Conservation (phyloP, 2,113 vertebrate species). For the Psettodes erumei region DNA sequence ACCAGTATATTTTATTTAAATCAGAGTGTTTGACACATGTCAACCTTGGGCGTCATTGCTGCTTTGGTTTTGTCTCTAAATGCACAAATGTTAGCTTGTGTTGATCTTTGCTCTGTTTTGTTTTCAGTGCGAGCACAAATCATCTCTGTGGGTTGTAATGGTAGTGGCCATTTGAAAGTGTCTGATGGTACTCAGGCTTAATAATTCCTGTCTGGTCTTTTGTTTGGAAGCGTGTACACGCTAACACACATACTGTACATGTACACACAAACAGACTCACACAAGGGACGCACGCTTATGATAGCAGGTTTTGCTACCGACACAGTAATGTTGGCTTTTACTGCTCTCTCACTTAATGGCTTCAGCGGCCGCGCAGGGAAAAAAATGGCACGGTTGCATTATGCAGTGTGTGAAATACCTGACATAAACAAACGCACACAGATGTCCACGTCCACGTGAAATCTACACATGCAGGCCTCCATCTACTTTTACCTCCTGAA, state of each 20-base stretch:
- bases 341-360: conserved; percentile 49
- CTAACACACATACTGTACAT: conserved; percentile 15
- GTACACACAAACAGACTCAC: conserved; percentile 13
- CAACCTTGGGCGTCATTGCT: not conserved
- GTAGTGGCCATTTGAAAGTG: conserved; percentile 51
- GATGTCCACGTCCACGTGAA: conserved; percentile 24
- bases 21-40: not conserved
- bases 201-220: conserved; percentile 62
- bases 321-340: conserved; percentile 54
- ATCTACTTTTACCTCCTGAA: conserved; percentile 30
- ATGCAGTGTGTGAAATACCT: conserved; percentile 25
- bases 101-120: conserved; percentile 40
- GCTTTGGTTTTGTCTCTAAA: conserved; percentile 20
- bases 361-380: conserved; percentile 11
- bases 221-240: conserved; percentile 25
- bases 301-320: conserved; percentile 45
- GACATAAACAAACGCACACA: conserved; percentile 16
- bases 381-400: conserved; percentile 11
- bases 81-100: conserved; percentile 12
- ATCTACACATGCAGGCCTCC: conserved; percentile 46
- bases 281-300: conserved; percentile 20
- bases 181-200: conserved; percentile 41
- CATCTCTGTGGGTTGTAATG: conserved; percentile 46
- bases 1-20: conserved; percentile 11
- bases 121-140: conserved; percentile 48